Conservation (phyloP, 2,888 invertebrate genomes). For the Cephalotes varians region DNA sequence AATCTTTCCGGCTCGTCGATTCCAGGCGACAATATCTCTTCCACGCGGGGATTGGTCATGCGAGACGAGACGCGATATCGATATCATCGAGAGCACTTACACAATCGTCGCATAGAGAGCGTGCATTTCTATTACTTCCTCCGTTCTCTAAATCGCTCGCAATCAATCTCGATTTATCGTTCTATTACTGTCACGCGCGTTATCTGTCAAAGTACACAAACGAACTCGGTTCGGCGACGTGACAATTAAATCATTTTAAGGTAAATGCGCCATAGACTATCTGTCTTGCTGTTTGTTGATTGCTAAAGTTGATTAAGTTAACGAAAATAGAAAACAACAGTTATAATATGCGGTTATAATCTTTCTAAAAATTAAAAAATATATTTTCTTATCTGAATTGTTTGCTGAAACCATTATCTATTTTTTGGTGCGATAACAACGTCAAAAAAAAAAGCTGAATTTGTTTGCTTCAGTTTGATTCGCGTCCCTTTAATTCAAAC, state of each 20-base stretch:
- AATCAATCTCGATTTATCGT: conserved; percentile 50
- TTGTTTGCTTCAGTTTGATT: conserved; percentile 23
- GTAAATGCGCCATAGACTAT: background rate
- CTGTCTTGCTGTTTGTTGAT: background rate
- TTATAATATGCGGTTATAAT: background rate
- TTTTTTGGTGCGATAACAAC: background rate
- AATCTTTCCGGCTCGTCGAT: conserved; percentile 39
- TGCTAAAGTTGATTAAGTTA: background rate
- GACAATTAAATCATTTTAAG: background rate
- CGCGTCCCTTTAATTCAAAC: conserved; percentile 60
- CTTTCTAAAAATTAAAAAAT: background rate
- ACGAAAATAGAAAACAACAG: background rate
- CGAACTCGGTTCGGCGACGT: background rate
- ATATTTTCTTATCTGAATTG: background rate
- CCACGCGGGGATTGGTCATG: conserved; percentile 26
- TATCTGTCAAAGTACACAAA: conserved; percentile 9
- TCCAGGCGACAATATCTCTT: conserved; percentile 31
- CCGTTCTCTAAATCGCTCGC: conserved; percentile 31
- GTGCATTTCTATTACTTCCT: conserved; percentile 45
- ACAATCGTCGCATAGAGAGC: conserved; percentile 20
- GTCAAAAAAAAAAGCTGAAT: conserved; percentile 39
- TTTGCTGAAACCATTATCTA: background rate
- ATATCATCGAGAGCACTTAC: conserved; percentile 26
- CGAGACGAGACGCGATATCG: conserved; percentile 45
- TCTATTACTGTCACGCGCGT: conserved; percentile 39